phyloP scores from a whole-genome alignment of 2,888 invertebrate species.

The Eilema sororculum region DNA sequence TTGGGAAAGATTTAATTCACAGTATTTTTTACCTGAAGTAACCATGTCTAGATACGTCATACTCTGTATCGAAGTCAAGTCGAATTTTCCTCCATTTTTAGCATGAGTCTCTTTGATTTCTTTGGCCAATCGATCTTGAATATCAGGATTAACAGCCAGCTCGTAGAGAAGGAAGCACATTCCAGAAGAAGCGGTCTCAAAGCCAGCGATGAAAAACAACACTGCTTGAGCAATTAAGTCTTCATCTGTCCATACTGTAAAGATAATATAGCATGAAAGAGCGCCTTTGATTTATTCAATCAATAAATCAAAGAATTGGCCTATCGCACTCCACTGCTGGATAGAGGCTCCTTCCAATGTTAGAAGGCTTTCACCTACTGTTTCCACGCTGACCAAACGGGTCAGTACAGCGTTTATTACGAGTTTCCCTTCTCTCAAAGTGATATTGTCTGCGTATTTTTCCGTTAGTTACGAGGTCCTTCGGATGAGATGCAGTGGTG shows the following conservation, averaged over 20 bases:
- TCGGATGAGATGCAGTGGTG: no score
- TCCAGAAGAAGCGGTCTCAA: conserved; percentile 70
- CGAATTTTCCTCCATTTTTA: conserved; percentile 72
- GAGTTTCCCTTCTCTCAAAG: no score
- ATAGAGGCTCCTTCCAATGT: no score
- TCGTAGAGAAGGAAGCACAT: conserved; percentile 63
- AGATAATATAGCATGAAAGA: not conserved
- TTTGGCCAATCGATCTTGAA: conserved; percentile 60
- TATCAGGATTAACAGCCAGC: conserved; percentile 61
- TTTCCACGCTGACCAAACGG: no score
- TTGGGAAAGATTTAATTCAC: not conserved
- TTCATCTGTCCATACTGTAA: conserved; percentile 66
- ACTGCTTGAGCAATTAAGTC: conserved; percentile 78
- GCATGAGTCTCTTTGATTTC: conserved; percentile 61
- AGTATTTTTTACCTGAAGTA: conserved; percentile 59
- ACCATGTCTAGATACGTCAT: conserved; percentile 81
- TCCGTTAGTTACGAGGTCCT: no score
- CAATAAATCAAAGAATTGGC: no score
- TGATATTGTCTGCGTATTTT: no score
- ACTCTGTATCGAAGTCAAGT: conserved; percentile 66
- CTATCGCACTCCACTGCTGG: no score
- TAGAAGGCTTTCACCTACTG: no score
- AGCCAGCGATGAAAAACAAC: conserved; percentile 85
- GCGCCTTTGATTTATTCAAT: not conserved
- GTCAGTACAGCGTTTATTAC: no score